These are phyloP conservation scores for Cosmopolites sordidus DNA, from an alignment of 2,888 invertebrate species.

Conservation along the genomic window DNA sequence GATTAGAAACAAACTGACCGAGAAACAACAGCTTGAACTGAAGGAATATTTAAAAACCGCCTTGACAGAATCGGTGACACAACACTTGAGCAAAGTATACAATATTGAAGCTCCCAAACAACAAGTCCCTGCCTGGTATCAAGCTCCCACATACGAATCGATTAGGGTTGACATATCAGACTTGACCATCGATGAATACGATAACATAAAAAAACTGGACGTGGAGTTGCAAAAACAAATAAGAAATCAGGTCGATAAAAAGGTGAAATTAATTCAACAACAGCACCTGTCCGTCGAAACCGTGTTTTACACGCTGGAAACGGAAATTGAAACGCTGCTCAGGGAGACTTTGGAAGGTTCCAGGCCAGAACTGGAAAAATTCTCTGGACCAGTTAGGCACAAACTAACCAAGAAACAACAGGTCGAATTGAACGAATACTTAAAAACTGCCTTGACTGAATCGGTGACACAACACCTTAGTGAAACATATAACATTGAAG, in stretches of 20 bases:
- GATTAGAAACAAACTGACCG: neutral
- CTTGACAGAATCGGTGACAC: neutral
- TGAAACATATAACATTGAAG: neutral
- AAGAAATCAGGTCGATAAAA: slow-evolving; percentile 2
- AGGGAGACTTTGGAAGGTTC: neutral
- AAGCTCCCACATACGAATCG: neutral
- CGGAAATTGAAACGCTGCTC: neutral
- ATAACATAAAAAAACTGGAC: neutral
- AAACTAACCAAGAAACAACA: neutral
- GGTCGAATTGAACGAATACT: neutral
- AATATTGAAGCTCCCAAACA: too few relatives aligned
- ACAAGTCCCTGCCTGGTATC: neutral
- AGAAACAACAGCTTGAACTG: neutral
- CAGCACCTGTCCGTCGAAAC: neutral
- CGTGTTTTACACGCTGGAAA: neutral
- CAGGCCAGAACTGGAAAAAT: neutral
- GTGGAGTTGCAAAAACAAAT: slow-evolving; percentile 2
- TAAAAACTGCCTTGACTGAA: neutral
- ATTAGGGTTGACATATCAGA: neutral
- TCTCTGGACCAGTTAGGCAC: neutral
- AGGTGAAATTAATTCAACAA: neutral
- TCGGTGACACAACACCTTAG: neutral
- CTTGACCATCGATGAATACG: neutral
- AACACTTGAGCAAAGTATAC: neutral
- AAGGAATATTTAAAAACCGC: neutral